phyloP scores from a whole-genome alignment of 2,797 vertebrate genomes.

The Coregonus suidteri region DNA sequence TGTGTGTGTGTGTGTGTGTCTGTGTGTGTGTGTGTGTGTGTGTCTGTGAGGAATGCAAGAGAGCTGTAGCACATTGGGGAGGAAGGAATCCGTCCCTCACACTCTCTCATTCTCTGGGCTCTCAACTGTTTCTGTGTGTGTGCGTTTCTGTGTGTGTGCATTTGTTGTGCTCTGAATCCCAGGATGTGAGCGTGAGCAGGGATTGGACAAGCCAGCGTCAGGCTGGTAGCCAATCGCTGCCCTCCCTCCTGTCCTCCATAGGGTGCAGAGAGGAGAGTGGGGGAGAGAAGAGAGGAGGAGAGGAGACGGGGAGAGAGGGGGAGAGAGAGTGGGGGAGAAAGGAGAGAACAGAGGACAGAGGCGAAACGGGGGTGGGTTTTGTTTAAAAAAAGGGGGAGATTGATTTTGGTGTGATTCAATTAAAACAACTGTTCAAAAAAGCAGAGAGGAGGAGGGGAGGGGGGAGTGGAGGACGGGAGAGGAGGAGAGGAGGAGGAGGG shows the following conservation, averaged over 20 bases:
- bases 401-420: neutral
- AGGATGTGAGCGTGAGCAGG: conserved; percentile 53
- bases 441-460: too few relatives aligned
- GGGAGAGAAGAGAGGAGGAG: too few relatives aligned
- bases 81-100: neutral
- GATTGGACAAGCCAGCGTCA: conserved; percentile 65
- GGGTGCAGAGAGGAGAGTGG: conserved; percentile 67
- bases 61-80: neutral
- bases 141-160: neutral
- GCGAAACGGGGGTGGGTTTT: neutral
- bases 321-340: conserved; percentile 31
- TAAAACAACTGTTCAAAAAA: too few relatives aligned
- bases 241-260: conserved; percentile 57
- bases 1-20: conserved; percentile 23
- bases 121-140: neutral
- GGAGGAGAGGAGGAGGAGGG: too few relatives aligned
- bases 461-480: too few relatives aligned
- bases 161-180: conserved; percentile 54
- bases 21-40: neutral
- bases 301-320: conserved; percentile 27
- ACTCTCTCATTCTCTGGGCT: neutral
- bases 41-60: neutral
- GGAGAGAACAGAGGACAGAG: conserved; percentile 18
- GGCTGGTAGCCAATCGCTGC: conserved; percentile 65
- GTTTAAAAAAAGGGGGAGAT: neutral